Percentiles rank a stretch among this genome's conserved stretches.
Conservation (phyloP, 1,140 invertebrate genomes). For the Diorhabda elongata region DNA sequence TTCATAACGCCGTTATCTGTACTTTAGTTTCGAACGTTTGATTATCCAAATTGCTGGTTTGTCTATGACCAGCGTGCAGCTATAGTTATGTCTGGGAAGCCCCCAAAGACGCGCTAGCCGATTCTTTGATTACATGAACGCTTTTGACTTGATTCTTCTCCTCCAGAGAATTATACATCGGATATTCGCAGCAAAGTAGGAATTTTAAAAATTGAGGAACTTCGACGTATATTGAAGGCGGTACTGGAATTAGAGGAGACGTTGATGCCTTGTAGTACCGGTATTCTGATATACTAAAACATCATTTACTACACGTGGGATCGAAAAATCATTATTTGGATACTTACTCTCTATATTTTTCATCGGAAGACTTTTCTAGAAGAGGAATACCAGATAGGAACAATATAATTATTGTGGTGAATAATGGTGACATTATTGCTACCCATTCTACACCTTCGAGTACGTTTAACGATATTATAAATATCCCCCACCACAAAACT, state of each 20-base stretch:
- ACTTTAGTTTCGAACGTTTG: constrained; percentile 15
- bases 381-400: constrained; percentile 84
- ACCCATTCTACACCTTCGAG: constrained; percentile 77
- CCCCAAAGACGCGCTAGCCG: constrained; percentile 67
- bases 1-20: constrained; percentile 19
- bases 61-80: constrained; percentile 52
- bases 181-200: constrained; percentile 80
- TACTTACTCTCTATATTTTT: constrained; percentile 80
- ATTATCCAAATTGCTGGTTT: constrained; percentile 31
- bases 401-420: constrained; percentile 82
- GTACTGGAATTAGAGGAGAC: constrained; percentile 82
- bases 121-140: constrained; percentile 64
- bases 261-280: constrained; percentile 80
- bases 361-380: constrained; percentile 79
- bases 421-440: constrained; percentile 81
- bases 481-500: constrained; percentile 90
- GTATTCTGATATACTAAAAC: constrained; percentile 73
- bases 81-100: constrained; percentile 70
- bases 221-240: constrained; percentile 76
- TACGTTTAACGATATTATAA: constrained; percentile 82
- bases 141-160: constrained; percentile 56
- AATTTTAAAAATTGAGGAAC: constrained; percentile 78
- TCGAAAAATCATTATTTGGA: background rate
- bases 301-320: constrained; percentile 7
- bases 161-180: constrained; percentile 73